Evolutionary conservation across 2,113 vertebrate genomes (phyloP).

Genomic region (Rutilus rutilus): DNA sequence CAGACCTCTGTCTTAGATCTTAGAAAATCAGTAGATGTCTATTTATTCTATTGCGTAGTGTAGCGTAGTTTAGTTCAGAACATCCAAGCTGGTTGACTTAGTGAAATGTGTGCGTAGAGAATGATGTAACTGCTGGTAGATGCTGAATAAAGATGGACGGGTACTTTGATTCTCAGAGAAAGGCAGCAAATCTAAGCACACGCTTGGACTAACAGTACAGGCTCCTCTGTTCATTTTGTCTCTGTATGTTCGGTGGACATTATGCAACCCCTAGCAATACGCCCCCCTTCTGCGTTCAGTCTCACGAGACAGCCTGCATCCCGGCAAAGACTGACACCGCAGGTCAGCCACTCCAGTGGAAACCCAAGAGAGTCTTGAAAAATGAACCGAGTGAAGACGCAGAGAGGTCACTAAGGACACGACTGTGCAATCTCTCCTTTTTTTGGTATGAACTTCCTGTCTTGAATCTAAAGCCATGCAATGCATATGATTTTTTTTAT

Average conservation of each 20-base stretch:
- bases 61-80: conserved; percentile 55
- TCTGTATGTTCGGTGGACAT: conserved; percentile 24
- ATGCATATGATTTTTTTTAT: conserved; percentile 68
- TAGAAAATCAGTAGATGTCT: conserved; percentile 53
- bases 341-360: neutral
- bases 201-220: conserved; percentile 34
- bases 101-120: conserved; percentile 26
- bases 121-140: conserved; percentile 36
- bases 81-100: conserved; percentile 41
- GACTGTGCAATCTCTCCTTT: conserved; percentile 47
- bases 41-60: conserved; percentile 53
- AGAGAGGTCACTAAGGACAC: conserved; percentile 48
- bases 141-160: neutral
- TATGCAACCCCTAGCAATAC: conserved; percentile 56
- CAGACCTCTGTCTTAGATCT: conserved; percentile 21
- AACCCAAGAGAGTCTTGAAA: neutral
- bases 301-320: conserved; percentile 3
- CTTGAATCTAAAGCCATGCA: conserved; percentile 81
- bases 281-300: conserved; percentile 10
- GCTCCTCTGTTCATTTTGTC: conserved; percentile 18
- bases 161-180: conserved; percentile 28
- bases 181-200: conserved; percentile 47
- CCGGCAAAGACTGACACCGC: neutral
- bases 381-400: conserved; percentile 56
- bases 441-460: conserved; percentile 66